Percentiles rank a stretch among this genome's conserved stretches.
phyloP scores from a whole-genome alignment of 2,888 invertebrate species.

The Platycheirus rosarum region DNA sequence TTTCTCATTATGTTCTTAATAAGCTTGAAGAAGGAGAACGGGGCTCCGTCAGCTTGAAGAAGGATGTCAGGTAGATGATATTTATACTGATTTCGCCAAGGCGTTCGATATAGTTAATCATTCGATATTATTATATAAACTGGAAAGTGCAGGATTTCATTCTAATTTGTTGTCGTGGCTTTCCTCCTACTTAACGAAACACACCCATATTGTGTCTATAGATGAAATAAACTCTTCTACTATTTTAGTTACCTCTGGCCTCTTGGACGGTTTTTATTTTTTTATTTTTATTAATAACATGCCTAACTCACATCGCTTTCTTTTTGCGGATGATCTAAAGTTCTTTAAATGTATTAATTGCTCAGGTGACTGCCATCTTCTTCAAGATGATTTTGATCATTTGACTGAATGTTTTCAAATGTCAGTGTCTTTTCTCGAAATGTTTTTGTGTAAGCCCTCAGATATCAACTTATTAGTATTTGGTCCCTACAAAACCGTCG shows the following conservation, averaged over 20 bases:
- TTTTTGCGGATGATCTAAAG: slow-evolving; percentile 1
- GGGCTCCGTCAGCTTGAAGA: neutral
- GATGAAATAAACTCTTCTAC: neutral
- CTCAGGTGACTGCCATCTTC: neutral
- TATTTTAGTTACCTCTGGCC: neutral
- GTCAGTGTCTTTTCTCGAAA: neutral
- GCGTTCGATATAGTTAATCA: slow-evolving; percentile 12
- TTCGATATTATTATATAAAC: neutral
- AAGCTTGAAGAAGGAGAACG: neutral
- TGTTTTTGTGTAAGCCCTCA: no score
- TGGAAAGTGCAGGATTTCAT: neutral
- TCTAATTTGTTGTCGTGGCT: neutral
- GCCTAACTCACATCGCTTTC: neutral
- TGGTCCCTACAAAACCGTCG: no score
- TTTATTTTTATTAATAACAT: slow-evolving; percentile 2
- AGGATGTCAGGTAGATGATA: neutral
- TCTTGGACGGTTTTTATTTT: neutral
- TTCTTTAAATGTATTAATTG: neutral
- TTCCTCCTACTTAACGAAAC: neutral
- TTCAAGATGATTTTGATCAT: neutral
- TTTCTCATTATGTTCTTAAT: slow-evolving; percentile 1
- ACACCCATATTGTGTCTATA: neutral
- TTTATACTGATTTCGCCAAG: slow-evolving; percentile 14
- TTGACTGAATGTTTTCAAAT: neutral
- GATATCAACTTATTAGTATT: no score